Evolutionary conservation across 2,113 vertebrate species (phyloP).

Genomic region (Cnemophilus loriae): DNA sequence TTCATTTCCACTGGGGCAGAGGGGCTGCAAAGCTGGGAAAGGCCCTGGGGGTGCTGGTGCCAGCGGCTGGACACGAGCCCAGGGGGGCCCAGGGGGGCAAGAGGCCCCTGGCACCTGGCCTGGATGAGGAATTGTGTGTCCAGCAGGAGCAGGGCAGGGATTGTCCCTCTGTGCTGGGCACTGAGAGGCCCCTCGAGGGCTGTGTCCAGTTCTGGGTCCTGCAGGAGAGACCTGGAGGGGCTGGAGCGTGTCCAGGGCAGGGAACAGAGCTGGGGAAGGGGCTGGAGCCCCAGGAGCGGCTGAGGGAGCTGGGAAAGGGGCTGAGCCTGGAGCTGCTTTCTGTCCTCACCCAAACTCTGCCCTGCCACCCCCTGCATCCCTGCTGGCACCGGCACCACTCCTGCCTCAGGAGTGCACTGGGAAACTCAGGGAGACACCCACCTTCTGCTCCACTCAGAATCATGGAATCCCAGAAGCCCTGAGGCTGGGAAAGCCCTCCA

Average conservation of each 20-base stretch:
- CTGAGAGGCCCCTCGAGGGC: background rate
- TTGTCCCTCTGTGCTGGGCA: background rate
- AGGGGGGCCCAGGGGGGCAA: background rate
- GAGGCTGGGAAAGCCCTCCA: background rate
- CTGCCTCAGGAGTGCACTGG: background rate
- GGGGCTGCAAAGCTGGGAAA: background rate
- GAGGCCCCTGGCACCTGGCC: background rate
- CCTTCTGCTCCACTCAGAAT: background rate
- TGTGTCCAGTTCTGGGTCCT: background rate
- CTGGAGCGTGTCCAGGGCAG: background rate
- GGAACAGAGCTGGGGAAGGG: background rate
- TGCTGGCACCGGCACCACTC: rapidly evolving
- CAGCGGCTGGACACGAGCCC: background rate
- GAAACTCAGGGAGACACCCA: background rate
- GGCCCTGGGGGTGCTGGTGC: background rate
- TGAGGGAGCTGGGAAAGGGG: background rate
- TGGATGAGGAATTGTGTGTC: background rate
- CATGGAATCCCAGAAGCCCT: background rate
- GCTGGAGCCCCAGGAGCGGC: background rate
- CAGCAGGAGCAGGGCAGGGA: background rate
- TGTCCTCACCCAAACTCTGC: background rate
- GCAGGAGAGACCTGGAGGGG: background rate
- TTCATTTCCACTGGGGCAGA: background rate
- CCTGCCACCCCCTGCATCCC: background rate
- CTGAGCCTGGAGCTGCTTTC: background rate